phyloP scores from a whole-genome alignment of 2,888 invertebrate species.

The Euproctis similis region DNA sequence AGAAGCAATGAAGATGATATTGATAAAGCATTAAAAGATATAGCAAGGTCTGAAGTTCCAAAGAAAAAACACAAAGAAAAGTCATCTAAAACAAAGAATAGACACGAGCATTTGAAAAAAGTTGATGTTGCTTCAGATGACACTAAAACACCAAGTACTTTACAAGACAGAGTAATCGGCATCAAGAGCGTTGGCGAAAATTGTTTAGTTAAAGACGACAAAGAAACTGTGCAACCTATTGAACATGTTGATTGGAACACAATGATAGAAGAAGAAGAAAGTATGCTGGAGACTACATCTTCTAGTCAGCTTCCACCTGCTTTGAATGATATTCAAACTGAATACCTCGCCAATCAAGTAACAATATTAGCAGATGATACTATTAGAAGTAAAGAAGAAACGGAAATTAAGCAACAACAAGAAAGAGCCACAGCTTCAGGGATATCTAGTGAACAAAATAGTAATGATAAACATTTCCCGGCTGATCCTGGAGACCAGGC shows the following conservation, averaged over 20 bases:
- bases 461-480: conserved; percentile 54
- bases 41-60: conserved; percentile 29
- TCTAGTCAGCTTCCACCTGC: conserved; percentile 29
- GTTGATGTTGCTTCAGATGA: background rate
- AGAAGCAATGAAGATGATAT: conserved; percentile 41
- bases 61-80: conserved; percentile 39
- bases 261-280: conserved; percentile 59
- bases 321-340: conserved; percentile 15
- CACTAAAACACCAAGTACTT: background rate
- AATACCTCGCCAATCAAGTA: conserved; percentile 57
- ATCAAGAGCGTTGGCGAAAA: background rate
- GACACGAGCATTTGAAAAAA: conserved; percentile 7
- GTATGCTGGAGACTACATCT: conserved; percentile 29
- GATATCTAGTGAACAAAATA: conserved; percentile 52
- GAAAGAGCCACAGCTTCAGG: conserved; percentile 14
- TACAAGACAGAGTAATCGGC: background rate
- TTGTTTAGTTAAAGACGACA: conserved; percentile 6
- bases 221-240: conserved; percentile 35
- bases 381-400: background rate
- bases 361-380: conserved; percentile 45
- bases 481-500: conserved; percentile 40
- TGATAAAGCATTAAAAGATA: conserved; percentile 43
- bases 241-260: conserved; percentile 64
- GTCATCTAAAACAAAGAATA: conserved; percentile 17
- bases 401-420: background rate